Base-by-base conservation (phyloP, 2,113 vertebrate species). In the Odocoileus virginianus region DNA sequence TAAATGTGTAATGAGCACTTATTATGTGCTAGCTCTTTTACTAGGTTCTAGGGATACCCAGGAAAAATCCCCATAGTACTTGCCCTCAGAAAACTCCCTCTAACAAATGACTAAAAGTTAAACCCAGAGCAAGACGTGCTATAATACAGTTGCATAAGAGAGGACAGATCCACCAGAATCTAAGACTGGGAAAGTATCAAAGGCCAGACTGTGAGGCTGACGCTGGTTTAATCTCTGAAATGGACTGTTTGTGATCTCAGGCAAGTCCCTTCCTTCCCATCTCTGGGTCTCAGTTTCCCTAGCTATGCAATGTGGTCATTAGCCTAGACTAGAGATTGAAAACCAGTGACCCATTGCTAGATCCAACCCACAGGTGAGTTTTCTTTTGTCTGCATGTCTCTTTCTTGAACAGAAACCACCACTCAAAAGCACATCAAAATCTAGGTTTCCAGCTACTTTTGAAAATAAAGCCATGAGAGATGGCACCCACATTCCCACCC, bases 131-230 rank as follows among this genome's bases (percentile, higher is more conserved):
- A 61, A 54, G 78, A 84, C n/a, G 57, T 19, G 16, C 23, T 8
- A 0, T 19, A 1, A 27, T 13, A 43, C 13, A 58, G 27, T 16
- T 6, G 13, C 0, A 0, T 27, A 12, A 40, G 15, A 57, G 54
- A 71, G 27, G 52, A 30, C 33, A 14, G 19, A 45, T 6, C 10
- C 19, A 15, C 19, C 27, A 9, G 43, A 52, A 81, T 21, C 13
- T 0, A 4, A 61, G 40, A 25, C n/a, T 60, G 61, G 19, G 61
- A 76, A 27, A 61, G 43, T 9, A 1, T 10, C 4, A 0, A 40
- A 30, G 33, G n/a, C 33, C 45, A 47, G 19, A 17, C 3, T 1
- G 0, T 2, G 61, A 50, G 12, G 45, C 28, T 25, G 33, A 40
- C 6, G 27, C 2, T 28, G 50, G 33, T 11, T 12, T 40, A 23